Conservation (phyloP, 2,888 invertebrate genomes). For the Oxystoma pomonae region DNA sequence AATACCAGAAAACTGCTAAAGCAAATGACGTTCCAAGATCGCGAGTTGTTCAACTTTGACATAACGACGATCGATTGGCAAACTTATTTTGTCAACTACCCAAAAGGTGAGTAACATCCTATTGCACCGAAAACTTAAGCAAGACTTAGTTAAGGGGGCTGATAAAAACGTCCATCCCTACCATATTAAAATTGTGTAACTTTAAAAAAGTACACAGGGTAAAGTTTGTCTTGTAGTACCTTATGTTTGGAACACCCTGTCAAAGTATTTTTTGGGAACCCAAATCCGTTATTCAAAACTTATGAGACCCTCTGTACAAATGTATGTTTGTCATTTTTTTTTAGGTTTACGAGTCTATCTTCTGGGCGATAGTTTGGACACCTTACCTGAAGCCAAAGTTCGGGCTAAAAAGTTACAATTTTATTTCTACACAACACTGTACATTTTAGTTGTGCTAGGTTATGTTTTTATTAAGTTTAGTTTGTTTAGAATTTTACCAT, state of each 20-base stretch:
- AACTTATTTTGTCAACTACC: conserved; percentile 62
- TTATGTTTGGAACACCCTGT: no score
- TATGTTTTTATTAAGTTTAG: conserved; percentile 14
- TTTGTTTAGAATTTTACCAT: conserved; percentile 15
- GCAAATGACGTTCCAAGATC: conserved; percentile 56
- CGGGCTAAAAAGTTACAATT: background rate
- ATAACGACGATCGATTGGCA: conserved; percentile 73
- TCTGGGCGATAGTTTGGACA: conserved; percentile 58
- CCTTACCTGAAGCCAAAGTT: conserved; percentile 9
- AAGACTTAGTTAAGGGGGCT: no score
- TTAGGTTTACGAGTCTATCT: conserved; percentile 73
- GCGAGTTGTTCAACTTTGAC: conserved; percentile 60
- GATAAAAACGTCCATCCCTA: no score
- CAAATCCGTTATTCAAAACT: no score
- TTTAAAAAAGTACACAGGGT: no score
- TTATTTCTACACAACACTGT: background rate
- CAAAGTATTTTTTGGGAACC: no score
- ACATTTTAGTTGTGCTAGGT: background rate
- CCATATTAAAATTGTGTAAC: no score
- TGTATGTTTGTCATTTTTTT: no score
- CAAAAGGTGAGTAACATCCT: no score
- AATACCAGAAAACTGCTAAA: conserved; percentile 58
- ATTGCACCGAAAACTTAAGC: no score
- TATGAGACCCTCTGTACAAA: no score
- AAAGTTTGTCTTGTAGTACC: no score